phyloP scores from a whole-genome alignment of 2,113 vertebrate genomes.

The Todiramphus chloris region DNA sequence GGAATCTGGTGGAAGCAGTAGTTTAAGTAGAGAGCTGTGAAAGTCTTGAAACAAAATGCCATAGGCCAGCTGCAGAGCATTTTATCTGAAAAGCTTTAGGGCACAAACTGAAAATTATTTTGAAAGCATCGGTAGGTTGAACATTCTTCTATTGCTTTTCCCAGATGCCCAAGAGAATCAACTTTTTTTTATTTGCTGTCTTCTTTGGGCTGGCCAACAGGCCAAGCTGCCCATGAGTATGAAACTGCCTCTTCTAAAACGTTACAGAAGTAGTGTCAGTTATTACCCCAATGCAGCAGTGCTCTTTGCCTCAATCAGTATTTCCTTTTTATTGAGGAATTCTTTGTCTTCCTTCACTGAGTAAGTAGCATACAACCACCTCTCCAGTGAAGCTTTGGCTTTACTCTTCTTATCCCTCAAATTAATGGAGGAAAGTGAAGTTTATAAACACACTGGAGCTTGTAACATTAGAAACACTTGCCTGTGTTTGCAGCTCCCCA shows the following conservation, averaged over 20 bases:
- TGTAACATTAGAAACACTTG: not conserved
- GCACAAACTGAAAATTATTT: not conserved
- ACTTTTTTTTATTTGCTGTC: not conserved
- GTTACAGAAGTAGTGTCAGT: not conserved
- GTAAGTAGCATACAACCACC: not conserved
- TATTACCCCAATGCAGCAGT: not conserved
- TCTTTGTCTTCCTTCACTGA: not conserved
- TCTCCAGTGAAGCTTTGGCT: not conserved
- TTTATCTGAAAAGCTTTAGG: not conserved
- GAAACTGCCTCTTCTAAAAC: not conserved
- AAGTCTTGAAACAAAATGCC: not conserved
- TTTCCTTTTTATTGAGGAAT: not conserved
- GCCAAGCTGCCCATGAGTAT: not conserved
- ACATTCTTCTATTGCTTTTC: not conserved
- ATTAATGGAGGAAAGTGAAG: slow-evolving; percentile 20
- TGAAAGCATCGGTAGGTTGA: not conserved
- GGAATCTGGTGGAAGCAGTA: not conserved
- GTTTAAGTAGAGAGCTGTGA: not conserved
- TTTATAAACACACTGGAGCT: slow-evolving; percentile 36
- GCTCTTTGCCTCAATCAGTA: not conserved
- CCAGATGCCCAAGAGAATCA: not conserved
- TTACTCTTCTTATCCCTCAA: slow-evolving; percentile 2
- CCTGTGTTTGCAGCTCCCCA: slow-evolving; percentile 42
- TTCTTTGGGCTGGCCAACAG: not conserved
- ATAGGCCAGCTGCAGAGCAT: not conserved